Evolutionary conservation across 2,113 vertebrate genomes (phyloP), one percentile per base, ranked within the genome.

Genomic region (Equus przewalskii): DNA sequence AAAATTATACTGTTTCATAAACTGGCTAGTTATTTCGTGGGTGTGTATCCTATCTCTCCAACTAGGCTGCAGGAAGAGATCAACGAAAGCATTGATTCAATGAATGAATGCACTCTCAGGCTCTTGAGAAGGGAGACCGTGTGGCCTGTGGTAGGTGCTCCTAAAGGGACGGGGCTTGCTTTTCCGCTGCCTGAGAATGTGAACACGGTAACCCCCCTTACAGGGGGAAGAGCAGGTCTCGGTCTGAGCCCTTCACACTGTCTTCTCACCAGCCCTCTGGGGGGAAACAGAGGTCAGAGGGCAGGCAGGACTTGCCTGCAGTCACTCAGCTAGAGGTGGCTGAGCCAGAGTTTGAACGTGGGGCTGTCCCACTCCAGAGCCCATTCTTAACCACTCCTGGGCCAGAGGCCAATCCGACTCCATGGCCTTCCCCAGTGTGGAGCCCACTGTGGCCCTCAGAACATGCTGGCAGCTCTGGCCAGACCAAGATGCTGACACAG

Each of bases 401-500:
- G 41, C 79, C 58, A 22, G 33, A 91, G 41, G 26, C 65, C 65
- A 58, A 22, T 15, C 8, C 1, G 79, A 79, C 11, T 16, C 28
- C 58, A 3, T 0, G 26, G 41, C 14, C 51, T 19, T 64, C 33
- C 21, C 36, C 54, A 4, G 69, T 3, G 0, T 16, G 19, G 49
- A 65, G 65, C 44, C 64, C 54, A 28, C 0, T 1, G 26, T 44
- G 88, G 60, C 56, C 26, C 78, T 83, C 62, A 78, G 89, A 81
- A 73, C 49, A 58, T 33, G n/a, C 72, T 13, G 19, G 81, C 22
- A 36, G 16, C 78, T 82, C 73, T 15, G 54, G 67, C 19, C 49
- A 70, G 49, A 51, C 44, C 1, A 7, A 96, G 86, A 30, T 62
- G 96, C 96, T 97, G 97, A 97, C 93, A 69, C 49, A 84, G 24